Conservation (phyloP, 2,888 invertebrate genomes). For the Nebria brevicollis region DNA sequence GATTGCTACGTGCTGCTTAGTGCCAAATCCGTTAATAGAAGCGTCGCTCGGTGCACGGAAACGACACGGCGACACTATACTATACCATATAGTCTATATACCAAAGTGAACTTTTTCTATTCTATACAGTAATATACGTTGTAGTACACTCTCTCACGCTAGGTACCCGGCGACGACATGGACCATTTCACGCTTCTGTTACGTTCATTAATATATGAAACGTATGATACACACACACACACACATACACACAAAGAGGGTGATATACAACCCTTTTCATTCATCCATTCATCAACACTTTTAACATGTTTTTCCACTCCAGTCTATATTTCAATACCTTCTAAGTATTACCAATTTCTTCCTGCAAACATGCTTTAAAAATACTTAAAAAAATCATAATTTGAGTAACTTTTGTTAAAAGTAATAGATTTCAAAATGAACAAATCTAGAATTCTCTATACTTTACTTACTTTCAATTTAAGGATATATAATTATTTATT, state of each 20-base stretch:
- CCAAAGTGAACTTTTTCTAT: neutral
- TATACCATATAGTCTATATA: neutral
- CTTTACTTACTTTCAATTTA: too few species aligned
- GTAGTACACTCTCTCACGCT: neutral
- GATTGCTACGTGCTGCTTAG: constrained; percentile 25
- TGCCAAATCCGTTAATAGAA: constrained; percentile 35
- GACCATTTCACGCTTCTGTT: constrained; percentile 39
- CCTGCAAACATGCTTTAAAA: neutral
- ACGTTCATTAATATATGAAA: constrained; percentile 34
- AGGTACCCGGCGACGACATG: neutral
- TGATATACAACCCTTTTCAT: neutral
- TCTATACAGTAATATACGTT: too few species aligned
- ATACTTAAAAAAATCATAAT: too few species aligned
- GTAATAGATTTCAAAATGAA: too few species aligned
- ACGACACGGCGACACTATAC: constrained; percentile 2
- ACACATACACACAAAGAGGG: neutral
- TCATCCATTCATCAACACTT: neutral
- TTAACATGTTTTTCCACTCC: neutral
- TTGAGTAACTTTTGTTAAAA: too few species aligned
- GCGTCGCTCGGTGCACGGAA: constrained; percentile 13
- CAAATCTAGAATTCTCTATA: too few species aligned
- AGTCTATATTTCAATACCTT: too few species aligned
- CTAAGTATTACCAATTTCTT: neutral
- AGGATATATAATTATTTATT: too few species aligned
- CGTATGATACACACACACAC: neutral